Conservation (phyloP, 2,797 vertebrate species). For the Agapornis canus region DNA sequence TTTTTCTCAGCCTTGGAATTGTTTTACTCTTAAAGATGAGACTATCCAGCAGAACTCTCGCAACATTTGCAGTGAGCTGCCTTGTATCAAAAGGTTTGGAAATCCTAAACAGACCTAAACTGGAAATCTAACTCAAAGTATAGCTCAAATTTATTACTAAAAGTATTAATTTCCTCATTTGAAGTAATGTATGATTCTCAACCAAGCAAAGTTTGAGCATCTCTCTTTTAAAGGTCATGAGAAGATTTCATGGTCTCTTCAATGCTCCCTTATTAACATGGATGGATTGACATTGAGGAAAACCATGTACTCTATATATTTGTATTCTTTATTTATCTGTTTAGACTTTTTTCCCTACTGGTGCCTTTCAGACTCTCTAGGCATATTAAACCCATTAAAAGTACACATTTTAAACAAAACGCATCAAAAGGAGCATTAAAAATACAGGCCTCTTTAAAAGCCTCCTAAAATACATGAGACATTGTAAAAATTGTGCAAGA, state of each 20-base stretch:
- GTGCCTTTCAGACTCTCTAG: neutral
- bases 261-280: neutral
- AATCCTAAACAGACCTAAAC: neutral
- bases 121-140: slow-evolving; percentile 7
- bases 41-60: neutral
- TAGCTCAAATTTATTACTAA: neutral
- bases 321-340: slow-evolving; percentile 50
- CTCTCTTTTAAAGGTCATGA: neutral
- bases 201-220: neutral
- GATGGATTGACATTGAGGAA: slow-evolving; percentile 31
- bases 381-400: slow-evolving; percentile 29
- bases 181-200: neutral
- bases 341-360: slow-evolving; percentile 8
- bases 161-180: neutral
- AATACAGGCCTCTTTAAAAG: neutral
- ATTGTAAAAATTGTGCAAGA: slow-evolving; percentile 48
- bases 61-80: neutral
- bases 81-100: neutral
- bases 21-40: slow-evolving; percentile 6
- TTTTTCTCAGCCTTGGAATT: neutral
- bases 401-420: slow-evolving; percentile 25
- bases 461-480: slow-evolving; percentile 29
- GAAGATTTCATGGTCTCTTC: neutral
- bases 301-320: neutral
- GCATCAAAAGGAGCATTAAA: slow-evolving; percentile 30